Percentiles rank a stretch among this genome's conserved stretches.
Evolutionary conservation across 1,140 invertebrate species (phyloP).

Genomic region (Drosophila mauritiana): DNA sequence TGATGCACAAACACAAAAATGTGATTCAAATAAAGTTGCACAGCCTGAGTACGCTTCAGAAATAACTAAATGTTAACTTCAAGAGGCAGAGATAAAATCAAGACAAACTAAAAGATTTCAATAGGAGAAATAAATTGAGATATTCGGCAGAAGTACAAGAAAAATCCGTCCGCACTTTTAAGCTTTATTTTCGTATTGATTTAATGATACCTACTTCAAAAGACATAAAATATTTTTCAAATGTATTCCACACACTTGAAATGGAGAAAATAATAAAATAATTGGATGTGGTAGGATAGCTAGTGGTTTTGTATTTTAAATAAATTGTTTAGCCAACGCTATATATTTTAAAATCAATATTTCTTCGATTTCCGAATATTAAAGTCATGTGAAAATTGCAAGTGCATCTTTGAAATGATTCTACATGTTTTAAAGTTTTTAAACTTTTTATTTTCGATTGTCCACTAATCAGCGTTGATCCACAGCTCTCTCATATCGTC

Average conservation of each 20-base stretch:
- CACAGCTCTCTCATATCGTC: slow-evolving; percentile 30
- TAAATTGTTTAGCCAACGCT: background rate
- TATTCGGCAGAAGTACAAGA: background rate
- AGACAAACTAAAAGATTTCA: slow-evolving; percentile 4
- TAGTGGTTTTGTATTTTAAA: background rate
- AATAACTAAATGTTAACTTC: slow-evolving; percentile 39
- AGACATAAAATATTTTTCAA: background rate
- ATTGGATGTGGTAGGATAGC: background rate
- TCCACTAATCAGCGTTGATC: slow-evolving; percentile 13
- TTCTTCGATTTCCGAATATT: too few relatives aligned
- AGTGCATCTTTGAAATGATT: background rate
- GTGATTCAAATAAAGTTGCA: slow-evolving; percentile 15
- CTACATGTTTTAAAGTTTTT: background rate
- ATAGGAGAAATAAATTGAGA: slow-evolving; percentile 14
- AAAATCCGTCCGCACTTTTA: slow-evolving; percentile 3
- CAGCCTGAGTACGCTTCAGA: slow-evolving; percentile 23
- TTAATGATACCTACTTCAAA: slow-evolving; percentile 23
- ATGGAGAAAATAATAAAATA: background rate
- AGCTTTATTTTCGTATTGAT: slow-evolving; percentile 8
- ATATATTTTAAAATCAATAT: too few relatives aligned
- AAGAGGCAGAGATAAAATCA: slow-evolving; percentile 1
- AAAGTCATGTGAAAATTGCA: too few relatives aligned
- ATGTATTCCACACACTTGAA: slow-evolving; percentile 1
- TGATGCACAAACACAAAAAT: slow-evolving; percentile 34
- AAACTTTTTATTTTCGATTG: background rate